Evolutionary conservation across 2,888 invertebrate genomes (phyloP), one percentile per base, ranked within the genome.

Genomic region (Agrotis puta): DNA sequence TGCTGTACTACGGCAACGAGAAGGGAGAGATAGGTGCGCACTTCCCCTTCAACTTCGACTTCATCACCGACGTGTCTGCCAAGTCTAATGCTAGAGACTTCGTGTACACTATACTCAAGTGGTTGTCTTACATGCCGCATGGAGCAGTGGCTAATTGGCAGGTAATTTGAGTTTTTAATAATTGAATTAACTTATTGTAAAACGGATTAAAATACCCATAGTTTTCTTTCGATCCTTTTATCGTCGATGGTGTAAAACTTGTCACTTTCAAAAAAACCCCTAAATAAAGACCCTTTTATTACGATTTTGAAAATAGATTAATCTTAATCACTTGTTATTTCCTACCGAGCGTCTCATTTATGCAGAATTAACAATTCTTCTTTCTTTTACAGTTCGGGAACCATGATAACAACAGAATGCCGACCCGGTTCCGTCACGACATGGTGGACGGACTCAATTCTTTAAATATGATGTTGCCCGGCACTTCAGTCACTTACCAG

Each of bases 401-500:
- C 89, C 98, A 98, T 84, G 98, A 98, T 90, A 96, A 97, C 78
- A 94, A 94, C 68, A 94, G 98, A 72, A 96, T 97, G 88, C 97
- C 97, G 0, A 95, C 97, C 0, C 96, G 98, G 0, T 96, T 97
- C 84, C 97, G 98, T 1, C 90, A 90, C 2, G 96, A 97, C 82
- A 96, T 97, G 87, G 97, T 97, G 0, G 97, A 98, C 74, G 97
- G 97, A 0, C 89, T 98, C 5, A 98, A 97, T 89, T 97, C 98
- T 85, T 92, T 98, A 66, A 96, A 97, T 72, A 95, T 98, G 88
- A 90, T 98, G 18, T 92, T 99, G 33, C 98, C 98, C 0, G 98
- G 98, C 48, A 97, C 97, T 0, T 96, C 97, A 0, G 96, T 98
- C n/a, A 97, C 98, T 0, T 98, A 98, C 92, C 98, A 98, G 86